Base-by-base conservation (phyloP, 2,888 invertebrate genomes). In the Cheilosia grossa region DNA sequence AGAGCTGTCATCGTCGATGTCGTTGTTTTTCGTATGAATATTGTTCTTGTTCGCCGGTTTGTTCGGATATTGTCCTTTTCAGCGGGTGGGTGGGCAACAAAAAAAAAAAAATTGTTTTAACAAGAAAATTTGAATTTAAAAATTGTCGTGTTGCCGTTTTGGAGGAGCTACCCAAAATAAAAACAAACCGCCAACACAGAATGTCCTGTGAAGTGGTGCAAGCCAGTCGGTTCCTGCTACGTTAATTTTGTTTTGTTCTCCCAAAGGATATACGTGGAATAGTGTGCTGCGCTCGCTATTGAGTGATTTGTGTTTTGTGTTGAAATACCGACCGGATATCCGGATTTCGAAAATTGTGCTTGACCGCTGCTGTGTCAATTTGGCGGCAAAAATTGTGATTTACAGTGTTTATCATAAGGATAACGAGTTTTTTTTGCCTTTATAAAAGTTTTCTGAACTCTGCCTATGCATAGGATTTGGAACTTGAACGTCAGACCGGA, bases 41-140 rank as follows among this genome's bases (percentile, higher is more conserved):
- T 87, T 82, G 40, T 78, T 54, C 73, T 72, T 83, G 69, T 78
- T 75, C 78, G 85, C 73, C 82, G 85, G 77, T 75, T 80, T 81
- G 37, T 6, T 75, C 58, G 66, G 61, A 30, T 27, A 79, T 63
- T 61, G 66, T 77, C 77, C 72, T 51, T 66, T 77, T 21, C 47
- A 77, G 49, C 59, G 51, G 66, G 51, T 69, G 54, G 63, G 42
- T 81, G 27, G 19, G n/a, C 24, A 49, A 33, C 37, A 9, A 10
- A 19, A 2, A 27, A 61, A 53, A 72, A 42, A 21, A 59, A 66
- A 30, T 30, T 9, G 5, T 58, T 54, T 19, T 40, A 19, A 27
- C 24, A 5, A 24, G 19, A 17, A 9, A 59, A 53, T 70, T 70
- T 33, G 15, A 44, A 19, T 47, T 17, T 2, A 24, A 63, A 70